These are phyloP conservation scores for Campylomormyrus tamandua DNA, from an alignment of 2,113 vertebrate species.

Conservation along the genomic window DNA sequence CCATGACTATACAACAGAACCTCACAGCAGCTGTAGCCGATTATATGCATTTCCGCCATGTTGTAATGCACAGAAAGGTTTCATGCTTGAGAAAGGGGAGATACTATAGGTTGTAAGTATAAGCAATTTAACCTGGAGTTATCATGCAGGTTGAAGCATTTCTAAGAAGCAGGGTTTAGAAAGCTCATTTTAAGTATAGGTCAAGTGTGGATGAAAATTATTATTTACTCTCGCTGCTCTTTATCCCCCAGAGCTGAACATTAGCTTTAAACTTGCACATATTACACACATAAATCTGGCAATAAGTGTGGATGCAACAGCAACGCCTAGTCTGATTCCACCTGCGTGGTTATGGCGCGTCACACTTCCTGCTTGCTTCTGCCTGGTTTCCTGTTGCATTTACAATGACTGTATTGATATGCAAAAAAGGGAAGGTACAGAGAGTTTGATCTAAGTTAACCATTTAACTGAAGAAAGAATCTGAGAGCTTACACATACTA, in stretches of 20 bases:
- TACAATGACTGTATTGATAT: conserved; percentile 16
- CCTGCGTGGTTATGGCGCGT: not conserved
- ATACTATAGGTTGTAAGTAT: not conserved
- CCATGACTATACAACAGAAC: not conserved
- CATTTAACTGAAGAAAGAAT: conserved; percentile 36
- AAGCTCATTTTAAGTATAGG: not conserved
- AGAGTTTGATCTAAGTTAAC: conserved; percentile 45
- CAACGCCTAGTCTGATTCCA: not conserved
- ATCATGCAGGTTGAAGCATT: not conserved
- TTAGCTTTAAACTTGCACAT: not conserved
- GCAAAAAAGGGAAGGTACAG: conserved; percentile 29
- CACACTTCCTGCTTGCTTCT: not conserved
- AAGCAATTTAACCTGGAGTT: not conserved
- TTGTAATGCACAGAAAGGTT: not conserved
- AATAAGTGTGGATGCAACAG: not conserved
- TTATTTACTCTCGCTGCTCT: not conserved
- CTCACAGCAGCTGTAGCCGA: not conserved
- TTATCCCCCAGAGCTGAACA: not conserved
- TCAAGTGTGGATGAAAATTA: not conserved
- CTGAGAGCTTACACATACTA: conserved; percentile 30
- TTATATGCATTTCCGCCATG: not conserved
- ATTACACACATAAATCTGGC: conserved; percentile 6
- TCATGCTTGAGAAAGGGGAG: not conserved
- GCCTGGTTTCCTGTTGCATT: conserved; percentile 15
- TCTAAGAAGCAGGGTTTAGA: not conserved